Evolutionary conservation across 2,113 vertebrate genomes (phyloP), one percentile per base, ranked within the genome.

Genomic region (Leiothrix lutea): DNA sequence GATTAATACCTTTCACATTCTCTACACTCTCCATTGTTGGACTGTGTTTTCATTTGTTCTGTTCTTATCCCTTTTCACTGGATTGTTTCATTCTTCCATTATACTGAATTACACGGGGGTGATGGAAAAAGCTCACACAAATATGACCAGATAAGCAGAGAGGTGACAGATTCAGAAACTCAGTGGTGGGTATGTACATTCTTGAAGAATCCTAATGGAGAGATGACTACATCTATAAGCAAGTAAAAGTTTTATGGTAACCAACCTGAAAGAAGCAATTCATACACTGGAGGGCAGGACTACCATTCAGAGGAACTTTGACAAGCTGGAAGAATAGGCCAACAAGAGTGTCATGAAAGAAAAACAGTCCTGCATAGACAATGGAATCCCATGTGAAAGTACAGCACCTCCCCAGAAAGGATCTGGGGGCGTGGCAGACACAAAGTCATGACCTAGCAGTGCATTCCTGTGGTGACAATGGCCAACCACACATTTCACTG

Each of bases 171-270:
- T 60, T 25, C 14, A 51, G 26, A 79, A 85, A 45, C 22, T 53
- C 67, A 8, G 23, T 8, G 24, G 45, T 69, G 12, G 20, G 5
- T 36, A 58, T 7, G 11, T 18, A 71, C 0, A 0, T 35, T 58
- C 22, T 40, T 80, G 38, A 24, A 74, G n/a, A 47, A 86, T 33
- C 51, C 26, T n/a, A 80, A 44, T 3, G 3, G 25, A 61, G n/a
- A 33, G 61, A 42, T 18, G 15, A 77, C 31, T 57, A 28, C 28
- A 60, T 8, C 12, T 44, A 23, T 8, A 54, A 23, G 13, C 14
- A 72, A 84, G 36, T 29, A 21, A 9, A 70, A 42, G 18, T 50
- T 90, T n/a, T 14, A 54, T 64, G 13, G 18, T 40, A 67, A 57
- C 25, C n/a, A 50, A 3, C 11, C 14, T 29, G 42, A 77, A 80